phyloP scores from a whole-genome alignment of 2,113 vertebrate genomes.

The Azemiops feae region DNA sequence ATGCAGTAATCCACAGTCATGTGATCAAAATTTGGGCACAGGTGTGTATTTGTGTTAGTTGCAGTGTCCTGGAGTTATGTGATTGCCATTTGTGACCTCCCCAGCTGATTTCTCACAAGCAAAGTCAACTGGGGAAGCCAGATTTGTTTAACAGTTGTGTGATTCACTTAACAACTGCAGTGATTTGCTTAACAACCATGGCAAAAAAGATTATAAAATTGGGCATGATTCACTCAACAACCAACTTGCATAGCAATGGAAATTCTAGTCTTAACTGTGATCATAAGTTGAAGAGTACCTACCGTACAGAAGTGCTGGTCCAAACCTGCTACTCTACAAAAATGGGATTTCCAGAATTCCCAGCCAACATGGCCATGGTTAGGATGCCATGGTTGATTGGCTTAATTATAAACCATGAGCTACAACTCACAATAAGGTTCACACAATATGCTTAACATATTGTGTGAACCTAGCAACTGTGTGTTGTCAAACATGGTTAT shows the following conservation, averaged over 20 bases:
- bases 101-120: too few species aligned
- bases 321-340: background rate
- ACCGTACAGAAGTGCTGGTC: background rate
- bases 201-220: background rate
- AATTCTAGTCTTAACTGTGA: background rate
- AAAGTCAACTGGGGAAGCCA: too few species aligned
- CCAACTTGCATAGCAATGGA: background rate
- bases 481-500: background rate
- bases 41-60: too few species aligned
- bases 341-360: background rate
- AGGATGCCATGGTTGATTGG: background rate
- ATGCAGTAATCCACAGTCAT: too few species aligned
- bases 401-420: background rate
- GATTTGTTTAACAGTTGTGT: background rate
- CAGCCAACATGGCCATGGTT: background rate
- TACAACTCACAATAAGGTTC: background rate
- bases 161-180: background rate
- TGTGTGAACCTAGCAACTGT: background rate
- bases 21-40: too few species aligned
- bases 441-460: background rate
- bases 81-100: too few species aligned
- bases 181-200: background rate
- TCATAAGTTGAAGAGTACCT: background rate
- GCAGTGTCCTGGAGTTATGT: too few species aligned
- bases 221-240: background rate